These are phyloP conservation scores for Riparia riparia DNA, from an alignment of 2,113 vertebrate genomes.

Conservation along the genomic window DNA sequence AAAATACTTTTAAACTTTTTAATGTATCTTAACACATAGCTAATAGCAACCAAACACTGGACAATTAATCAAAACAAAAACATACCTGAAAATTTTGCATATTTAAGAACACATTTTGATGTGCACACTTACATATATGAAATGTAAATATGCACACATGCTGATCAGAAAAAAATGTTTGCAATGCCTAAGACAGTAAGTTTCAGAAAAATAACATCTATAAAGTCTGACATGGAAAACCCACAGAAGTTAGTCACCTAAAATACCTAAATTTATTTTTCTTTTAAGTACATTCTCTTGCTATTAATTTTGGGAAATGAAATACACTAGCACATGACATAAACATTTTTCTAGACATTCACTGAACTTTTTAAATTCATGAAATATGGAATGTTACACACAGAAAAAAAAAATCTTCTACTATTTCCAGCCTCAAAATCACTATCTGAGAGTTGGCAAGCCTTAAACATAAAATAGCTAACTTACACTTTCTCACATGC, in stretches of 20 bases:
- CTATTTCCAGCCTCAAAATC: neutral
- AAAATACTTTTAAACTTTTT: neutral
- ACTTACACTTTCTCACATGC: slow-evolving; percentile 15
- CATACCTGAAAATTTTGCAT: neutral
- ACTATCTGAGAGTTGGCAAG: neutral
- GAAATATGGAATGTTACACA: slow-evolving; percentile 2
- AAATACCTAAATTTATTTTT: neutral
- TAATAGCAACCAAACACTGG: neutral
- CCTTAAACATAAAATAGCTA: slow-evolving; percentile 39
- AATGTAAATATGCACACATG: neutral
- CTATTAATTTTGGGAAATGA: slow-evolving; percentile 42
- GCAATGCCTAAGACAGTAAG: neutral
- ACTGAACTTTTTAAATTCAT: slow-evolving; percentile 18
- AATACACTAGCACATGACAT: neutral
- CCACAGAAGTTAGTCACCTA: neutral
- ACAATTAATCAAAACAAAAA: neutral
- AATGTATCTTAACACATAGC: neutral
- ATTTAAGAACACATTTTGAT: neutral
- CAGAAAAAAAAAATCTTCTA: neutral
- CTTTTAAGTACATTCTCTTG: slow-evolving; percentile 21
- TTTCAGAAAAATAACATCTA: neutral
- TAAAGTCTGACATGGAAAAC: neutral
- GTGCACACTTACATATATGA: neutral
- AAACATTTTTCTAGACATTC: slow-evolving; percentile 25
- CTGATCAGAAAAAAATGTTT: neutral